Conservation (phyloP, 2,888 invertebrate species). For the Caenorhabditis becei region DNA sequence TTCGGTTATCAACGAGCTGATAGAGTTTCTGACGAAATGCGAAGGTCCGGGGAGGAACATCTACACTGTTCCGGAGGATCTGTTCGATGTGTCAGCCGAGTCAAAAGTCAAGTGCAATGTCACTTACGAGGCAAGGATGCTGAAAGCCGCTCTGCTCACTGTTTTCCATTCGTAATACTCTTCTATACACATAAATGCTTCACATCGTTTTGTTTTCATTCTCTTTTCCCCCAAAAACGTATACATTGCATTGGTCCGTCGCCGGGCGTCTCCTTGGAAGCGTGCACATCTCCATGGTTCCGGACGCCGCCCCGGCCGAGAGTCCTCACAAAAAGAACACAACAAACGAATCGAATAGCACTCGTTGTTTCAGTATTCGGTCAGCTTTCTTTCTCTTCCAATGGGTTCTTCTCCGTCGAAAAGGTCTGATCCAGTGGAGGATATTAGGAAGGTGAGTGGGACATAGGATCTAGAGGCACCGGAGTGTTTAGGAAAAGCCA, state of each 20-base stretch:
- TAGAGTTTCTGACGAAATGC: constrained; percentile 92
- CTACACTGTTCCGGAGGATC: constrained; percentile 89
- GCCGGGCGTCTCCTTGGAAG: constrained; percentile 22
- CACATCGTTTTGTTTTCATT: constrained; percentile 11
- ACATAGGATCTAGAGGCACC: too few species aligned
- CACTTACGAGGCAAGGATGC: constrained; percentile 90
- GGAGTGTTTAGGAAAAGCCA: constrained; percentile 29
- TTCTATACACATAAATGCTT: neutral
- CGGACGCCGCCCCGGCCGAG: neutral
- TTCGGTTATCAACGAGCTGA: constrained; percentile 90
- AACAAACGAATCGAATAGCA: constrained; percentile 34
- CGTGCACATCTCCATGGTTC: constrained; percentile 24
- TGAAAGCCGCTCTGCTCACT: constrained; percentile 89
- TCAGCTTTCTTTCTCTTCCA: too few species aligned
- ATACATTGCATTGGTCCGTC: neutral
- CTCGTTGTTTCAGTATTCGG: neutral
- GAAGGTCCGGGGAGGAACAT: constrained; percentile 92
- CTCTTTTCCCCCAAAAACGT: neutral
- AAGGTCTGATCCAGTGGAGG: constrained; percentile 33
- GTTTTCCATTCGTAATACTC: constrained; percentile 79
- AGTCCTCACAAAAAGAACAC: constrained; percentile 24
- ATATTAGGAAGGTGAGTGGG: constrained; percentile 34
- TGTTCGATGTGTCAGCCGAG: constrained; percentile 87
- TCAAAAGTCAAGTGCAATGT: constrained; percentile 91
- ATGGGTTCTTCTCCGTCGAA: constrained; percentile 60